Base-by-base conservation (phyloP, 2,797 vertebrate species). In the Poeciliopsis gracilis region DNA sequence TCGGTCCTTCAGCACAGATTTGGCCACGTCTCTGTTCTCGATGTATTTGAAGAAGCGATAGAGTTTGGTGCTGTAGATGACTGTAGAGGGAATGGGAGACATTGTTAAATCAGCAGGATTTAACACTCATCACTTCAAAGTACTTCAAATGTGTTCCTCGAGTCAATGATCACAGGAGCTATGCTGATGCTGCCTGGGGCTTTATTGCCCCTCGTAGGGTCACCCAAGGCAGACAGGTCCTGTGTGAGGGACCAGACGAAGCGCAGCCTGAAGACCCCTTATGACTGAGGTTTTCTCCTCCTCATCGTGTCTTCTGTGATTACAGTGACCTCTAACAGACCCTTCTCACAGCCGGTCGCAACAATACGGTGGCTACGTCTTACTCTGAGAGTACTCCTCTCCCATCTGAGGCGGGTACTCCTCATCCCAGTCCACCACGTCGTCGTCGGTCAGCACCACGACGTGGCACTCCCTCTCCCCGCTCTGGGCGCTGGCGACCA, bases 31-130 rank as follows among this genome's bases (percentile, higher is more conserved):
- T 94, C 98, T 93, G 78, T 99, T 99, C 94, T 99, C 98, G 30
- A 99, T 99, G 94, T 99, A 99, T 90, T 99, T 99, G 96, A 99
- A 99, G 96, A 99, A 99, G 83, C 98, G 96, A 82, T 99, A 99
- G 73, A 99, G 95, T 91, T 99, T 99, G 8, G 98, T 99, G 95
- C 98, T 99, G 96, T 99, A 99, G 94, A 99, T 98, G 93, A 99
- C 98, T 99, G 92, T 13, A 53, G 86, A 85, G 51, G 82, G 77
- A 66, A 75, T 11, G 51, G n/a, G 15, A 86, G n/a, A 23, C 72
- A 79, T 15, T 74, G 13, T n/a, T 43, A 45, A 45, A 15, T 12
- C 10, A 15, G 38, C 66, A 69, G 28, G 49, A 47, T 47, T 72
- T 9, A 15, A 46, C 30, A 16, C 10, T 43, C n/a, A 41, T 69